A percentile compares a stretch with the other conserved stretches of the same genome.
These are phyloP conservation scores for Sinocyclocheilus grahami DNA, from an alignment of 2,113 vertebrate species.

Conservation along the genomic window DNA sequence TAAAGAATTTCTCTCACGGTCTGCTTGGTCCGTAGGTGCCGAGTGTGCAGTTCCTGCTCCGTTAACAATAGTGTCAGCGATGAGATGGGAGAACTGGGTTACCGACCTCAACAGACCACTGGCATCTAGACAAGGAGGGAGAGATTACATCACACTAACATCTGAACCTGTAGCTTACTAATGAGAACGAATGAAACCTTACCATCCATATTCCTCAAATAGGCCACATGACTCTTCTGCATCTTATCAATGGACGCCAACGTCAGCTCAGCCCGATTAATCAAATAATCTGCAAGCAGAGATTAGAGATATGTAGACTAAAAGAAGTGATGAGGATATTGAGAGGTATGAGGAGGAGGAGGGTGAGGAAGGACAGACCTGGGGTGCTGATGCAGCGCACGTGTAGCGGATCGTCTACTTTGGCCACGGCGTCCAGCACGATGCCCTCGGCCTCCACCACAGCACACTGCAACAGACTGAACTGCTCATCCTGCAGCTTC, in stretches of 20 bases:
- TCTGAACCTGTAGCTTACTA: not conserved
- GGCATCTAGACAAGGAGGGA: slow-evolving; percentile 69
- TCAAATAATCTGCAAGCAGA: slow-evolving; percentile 83
- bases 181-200: slow-evolving; percentile 29
- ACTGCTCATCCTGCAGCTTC: slow-evolving; percentile 77
- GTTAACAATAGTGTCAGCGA: slow-evolving; percentile 86
- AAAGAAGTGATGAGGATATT: not conserved
- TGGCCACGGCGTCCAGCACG: slow-evolving; percentile 83
- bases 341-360: not conserved
- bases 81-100: slow-evolving; percentile 85
- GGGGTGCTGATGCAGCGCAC: slow-evolving; percentile 83
- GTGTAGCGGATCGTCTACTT: slow-evolving; percentile 85
- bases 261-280: slow-evolving; percentile 80
- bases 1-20: slow-evolving; percentile 78
- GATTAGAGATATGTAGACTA: not conserved
- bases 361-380: slow-evolving; percentile 68
- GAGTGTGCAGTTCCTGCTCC: slow-evolving; percentile 83
- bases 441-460: slow-evolving; percentile 80
- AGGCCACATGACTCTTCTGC: slow-evolving; percentile 73
- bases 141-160: not conserved
- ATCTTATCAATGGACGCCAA: slow-evolving; percentile 80
- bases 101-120: slow-evolving; percentile 80
- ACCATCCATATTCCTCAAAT: slow-evolving; percentile 79
- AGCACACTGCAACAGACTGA: slow-evolving; percentile 75
- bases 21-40: slow-evolving; percentile 85